Conservation (phyloP, 2,797 vertebrate species). For the Ctenochaetus hawaiiensis region DNA sequence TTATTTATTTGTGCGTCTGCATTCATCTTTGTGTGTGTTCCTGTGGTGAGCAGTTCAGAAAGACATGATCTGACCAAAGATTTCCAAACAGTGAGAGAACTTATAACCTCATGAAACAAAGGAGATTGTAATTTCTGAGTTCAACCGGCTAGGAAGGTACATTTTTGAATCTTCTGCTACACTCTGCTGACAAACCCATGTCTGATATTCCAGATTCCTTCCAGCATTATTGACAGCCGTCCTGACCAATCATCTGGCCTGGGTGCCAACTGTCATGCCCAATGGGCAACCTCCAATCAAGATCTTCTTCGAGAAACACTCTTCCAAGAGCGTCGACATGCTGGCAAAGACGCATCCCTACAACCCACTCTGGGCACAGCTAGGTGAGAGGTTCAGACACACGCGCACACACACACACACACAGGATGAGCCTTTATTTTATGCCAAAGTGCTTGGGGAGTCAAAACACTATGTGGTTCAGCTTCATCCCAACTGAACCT, state of each 20-base stretch:
- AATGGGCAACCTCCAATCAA: constrained; percentile 98
- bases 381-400: constrained; percentile 64
- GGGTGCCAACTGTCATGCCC: constrained; percentile 99
- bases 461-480: neutral
- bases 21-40: constrained; percentile 4
- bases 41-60: neutral
- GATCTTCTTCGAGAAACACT: constrained; percentile 99
- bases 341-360: constrained; percentile 98
- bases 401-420: neutral
- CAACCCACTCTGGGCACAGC: constrained; percentile 98
- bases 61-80: constrained; percentile 10
- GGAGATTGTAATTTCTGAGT: neutral
- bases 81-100: neutral
- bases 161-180: neutral
- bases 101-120: constrained; percentile 12
- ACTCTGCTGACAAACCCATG: constrained; percentile 16
- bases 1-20: neutral
- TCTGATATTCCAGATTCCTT: constrained; percentile 89
- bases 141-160: neutral
- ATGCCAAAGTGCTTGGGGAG: neutral
- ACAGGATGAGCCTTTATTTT: neutral
- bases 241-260: constrained; percentile 98
- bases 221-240: constrained; percentile 96
- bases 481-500: constrained; percentile 8
- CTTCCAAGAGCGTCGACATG: constrained; percentile 97